Base-by-base conservation (phyloP, 2,888 invertebrate genomes). In the Bembecia ichneumoniformis region DNA sequence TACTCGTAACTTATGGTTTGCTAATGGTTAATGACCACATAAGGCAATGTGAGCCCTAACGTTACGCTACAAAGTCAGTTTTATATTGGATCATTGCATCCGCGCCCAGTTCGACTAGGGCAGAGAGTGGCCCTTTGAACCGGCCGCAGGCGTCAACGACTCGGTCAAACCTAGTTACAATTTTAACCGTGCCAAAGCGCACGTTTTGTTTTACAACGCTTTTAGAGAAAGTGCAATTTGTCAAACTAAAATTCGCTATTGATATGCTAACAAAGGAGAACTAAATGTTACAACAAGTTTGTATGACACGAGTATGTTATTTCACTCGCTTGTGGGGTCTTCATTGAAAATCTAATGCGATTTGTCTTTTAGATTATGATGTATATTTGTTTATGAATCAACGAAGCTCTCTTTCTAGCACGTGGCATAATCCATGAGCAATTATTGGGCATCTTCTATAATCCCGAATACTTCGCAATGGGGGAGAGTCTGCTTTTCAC, bases 121-220 rank as follows among this genome's bases (percentile, higher is more conserved):
- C 47, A 55, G 60, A 66, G 64, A 70, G 68, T 67, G 67, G 67
- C 76, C 80, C 75, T 82, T 74, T 77, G 80, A 78, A 75, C 80
- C 68, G 74, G 70, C 81, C 77, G 73, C 74, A 63, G 71, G 79
- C 79, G 63, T 58, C 60, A 59, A 64, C 67, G 68, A 66, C 64
- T 46, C 47, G 46, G 48, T 47, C 49, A 47, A 47, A 49, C 11
- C 40, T 14, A 40, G 64, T 68, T 59, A 72, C 74, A 71, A 75
- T 77, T 73, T 70, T 68, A 13, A 68, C 65, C 67, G 68, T 66
- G 64, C 62, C 58, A 58, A 57, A 55, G 63, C 57, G 66, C 76
- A 74, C 74, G 73, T 67, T 77, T 71, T 68, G 70, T 67, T 40
- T 14, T 40, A 40, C n/a, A 40, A 40, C 40, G n/a, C 64, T 64